Percentiles rank a stretch among this genome's conserved stretches.
Conservation (phyloP, 1,140 invertebrate species). For the Macrobrachium rosenbergii region DNA sequence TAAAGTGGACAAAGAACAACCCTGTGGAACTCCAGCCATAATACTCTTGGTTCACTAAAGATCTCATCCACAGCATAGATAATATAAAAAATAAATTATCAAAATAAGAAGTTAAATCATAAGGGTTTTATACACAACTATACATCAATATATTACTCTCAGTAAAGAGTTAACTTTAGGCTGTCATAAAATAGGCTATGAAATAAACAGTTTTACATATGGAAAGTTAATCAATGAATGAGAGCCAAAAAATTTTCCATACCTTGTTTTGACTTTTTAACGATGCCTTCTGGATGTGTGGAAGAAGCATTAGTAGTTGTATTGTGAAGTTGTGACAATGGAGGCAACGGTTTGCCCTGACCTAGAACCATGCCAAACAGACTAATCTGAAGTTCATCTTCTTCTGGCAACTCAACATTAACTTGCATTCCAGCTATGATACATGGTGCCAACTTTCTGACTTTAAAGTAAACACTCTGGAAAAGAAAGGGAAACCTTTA, state of each 20-base stretch:
- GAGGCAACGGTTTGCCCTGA: conserved; percentile 11
- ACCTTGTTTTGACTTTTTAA: conserved; percentile 53
- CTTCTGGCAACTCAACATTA: conserved; percentile 84
- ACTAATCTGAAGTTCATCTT: conserved; percentile 91
- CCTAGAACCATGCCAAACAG: conserved; percentile 74
- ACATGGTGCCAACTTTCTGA: conserved; percentile 86
- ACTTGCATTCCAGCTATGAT: conserved; percentile 84
- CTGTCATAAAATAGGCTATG: too few species aligned
- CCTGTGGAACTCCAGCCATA: too few species aligned
- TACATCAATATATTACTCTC: too few species aligned
- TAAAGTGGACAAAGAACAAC: too few species aligned
- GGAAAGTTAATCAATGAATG: not conserved
- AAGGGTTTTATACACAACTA: too few species aligned
- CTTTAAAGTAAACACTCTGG: conserved; percentile 83
- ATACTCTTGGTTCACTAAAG: too few species aligned
- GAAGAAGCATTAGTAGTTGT: not conserved
- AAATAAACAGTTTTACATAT: not conserved
- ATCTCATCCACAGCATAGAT: too few species aligned
- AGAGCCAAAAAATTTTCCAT: not conserved
- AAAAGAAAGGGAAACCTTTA: not conserved
- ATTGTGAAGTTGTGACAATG: not conserved
- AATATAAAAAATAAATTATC: too few species aligned
- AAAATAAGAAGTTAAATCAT: too few species aligned
- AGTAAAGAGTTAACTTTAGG: too few species aligned
- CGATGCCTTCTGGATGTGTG: conserved; percentile 16